Percentiles rank a stretch among this genome's conserved stretches.
These are phyloP conservation scores for Eulemur mongoz DNA, from an alignment of 2,797 vertebrate species.

Conservation along the genomic window DNA sequence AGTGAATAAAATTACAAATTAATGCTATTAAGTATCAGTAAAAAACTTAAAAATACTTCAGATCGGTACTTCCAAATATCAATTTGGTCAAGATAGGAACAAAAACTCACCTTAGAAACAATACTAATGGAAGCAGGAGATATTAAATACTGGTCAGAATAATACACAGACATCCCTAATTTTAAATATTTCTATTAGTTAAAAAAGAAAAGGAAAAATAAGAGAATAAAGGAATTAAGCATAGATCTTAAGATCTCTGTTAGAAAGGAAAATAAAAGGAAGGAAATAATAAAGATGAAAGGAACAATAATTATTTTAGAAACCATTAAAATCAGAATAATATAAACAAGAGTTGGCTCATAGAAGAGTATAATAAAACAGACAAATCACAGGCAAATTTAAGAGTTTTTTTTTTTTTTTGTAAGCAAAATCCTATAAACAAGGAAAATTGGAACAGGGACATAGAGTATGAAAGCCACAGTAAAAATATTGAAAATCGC, in stretches of 20 bases:
- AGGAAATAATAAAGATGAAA: conserved; percentile 68
- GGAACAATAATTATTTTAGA: conserved; percentile 28
- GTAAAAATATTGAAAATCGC: neutral
- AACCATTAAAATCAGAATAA: conserved; percentile 49
- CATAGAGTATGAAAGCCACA: neutral
- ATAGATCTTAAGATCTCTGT: conserved; percentile 36
- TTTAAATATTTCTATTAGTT: conserved; percentile 35
- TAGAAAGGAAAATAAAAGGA: conserved; percentile 29
- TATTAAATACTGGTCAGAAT: neutral
- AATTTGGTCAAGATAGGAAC: neutral
- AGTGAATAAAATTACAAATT: neutral
- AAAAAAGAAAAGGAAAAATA: neutral
- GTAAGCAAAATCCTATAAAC: neutral
- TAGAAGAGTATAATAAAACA: conserved; percentile 52
- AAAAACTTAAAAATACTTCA: neutral
- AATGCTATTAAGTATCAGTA: neutral
- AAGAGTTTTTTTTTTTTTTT: neutral
- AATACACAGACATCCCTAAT: neutral
- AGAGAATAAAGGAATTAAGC: neutral
- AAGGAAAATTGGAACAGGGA: neutral
- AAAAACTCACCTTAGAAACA: neutral
- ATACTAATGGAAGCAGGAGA: neutral
- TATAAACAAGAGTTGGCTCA: conserved; percentile 51
- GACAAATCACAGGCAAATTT: conserved; percentile 24
- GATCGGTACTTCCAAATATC: neutral